phyloP scores from a whole-genome alignment of 2,113 vertebrate species.

The Delphinapterus leucas region DNA sequence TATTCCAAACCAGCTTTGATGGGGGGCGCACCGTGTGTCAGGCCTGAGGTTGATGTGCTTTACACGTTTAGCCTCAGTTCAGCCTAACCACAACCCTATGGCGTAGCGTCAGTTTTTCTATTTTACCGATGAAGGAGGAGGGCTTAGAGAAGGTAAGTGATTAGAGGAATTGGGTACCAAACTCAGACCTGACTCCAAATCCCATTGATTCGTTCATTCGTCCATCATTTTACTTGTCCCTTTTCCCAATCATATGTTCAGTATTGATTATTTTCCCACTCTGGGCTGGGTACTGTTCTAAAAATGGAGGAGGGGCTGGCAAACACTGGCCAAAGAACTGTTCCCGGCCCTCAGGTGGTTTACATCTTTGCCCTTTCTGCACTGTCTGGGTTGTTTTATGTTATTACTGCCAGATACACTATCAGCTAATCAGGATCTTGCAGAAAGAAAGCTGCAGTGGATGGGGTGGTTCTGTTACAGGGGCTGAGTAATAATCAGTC shows the following conservation, averaged over 20 bases:
- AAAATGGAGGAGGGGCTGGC: too few species aligned
- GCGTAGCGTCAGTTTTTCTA: neutral
- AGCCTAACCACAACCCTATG: neutral
- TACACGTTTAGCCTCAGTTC: neutral
- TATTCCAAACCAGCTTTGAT: neutral
- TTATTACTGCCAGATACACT: neutral
- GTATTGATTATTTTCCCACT: neutral
- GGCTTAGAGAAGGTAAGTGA: neutral
- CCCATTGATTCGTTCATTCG: neutral
- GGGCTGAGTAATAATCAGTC: neutral
- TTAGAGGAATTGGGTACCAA: neutral
- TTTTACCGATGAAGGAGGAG: neutral
- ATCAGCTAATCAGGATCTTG: neutral
- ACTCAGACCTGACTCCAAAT: neutral
- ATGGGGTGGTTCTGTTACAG: neutral
- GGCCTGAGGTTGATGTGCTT: neutral
- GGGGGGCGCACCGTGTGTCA: too few species aligned
- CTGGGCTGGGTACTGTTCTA: neutral
- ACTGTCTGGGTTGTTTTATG: neutral
- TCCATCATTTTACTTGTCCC: neutral
- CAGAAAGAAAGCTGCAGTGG: neutral
- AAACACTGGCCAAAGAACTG: neutral
- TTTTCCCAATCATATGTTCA: neutral
- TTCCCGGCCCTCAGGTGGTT: neutral
- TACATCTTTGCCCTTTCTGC: neutral